Conservation (phyloP, 2,888 invertebrate species). For the Eupsilia transversa region DNA sequence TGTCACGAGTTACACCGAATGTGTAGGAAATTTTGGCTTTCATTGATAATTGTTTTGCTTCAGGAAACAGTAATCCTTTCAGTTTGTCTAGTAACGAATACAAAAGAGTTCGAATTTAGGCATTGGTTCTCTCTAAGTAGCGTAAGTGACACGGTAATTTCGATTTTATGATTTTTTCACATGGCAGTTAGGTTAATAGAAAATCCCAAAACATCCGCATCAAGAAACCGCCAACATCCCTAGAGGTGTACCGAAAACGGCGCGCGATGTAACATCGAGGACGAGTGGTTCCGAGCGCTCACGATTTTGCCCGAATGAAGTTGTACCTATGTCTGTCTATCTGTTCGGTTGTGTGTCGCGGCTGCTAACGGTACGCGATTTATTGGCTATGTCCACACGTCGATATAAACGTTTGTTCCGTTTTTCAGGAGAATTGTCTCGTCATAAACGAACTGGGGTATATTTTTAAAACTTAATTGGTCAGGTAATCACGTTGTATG, state of each 20-base stretch:
- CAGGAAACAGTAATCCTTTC: not conserved
- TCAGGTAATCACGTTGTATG: no score
- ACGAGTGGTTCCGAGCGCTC: slow-evolving; percentile 77
- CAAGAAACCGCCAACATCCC: slow-evolving; percentile 54
- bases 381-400: slow-evolving; percentile 63
- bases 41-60: not conserved
- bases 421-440: slow-evolving; percentile 38
- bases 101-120: not conserved
- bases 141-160: not conserved
- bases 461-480: not conserved
- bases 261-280: slow-evolving; percentile 67
- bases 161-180: not conserved
- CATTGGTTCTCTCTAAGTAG: not conserved
- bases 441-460: not conserved
- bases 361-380: slow-evolving; percentile 66
- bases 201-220: not conserved
- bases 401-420: slow-evolving; percentile 53
- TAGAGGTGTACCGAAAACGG: slow-evolving; percentile 64
- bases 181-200: not conserved
- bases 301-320: slow-evolving; percentile 81
- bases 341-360: slow-evolving; percentile 68
- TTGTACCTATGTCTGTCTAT: slow-evolving; percentile 74
- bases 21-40: not conserved
- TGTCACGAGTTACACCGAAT: not conserved
- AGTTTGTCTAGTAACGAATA: not conserved